Evolutionary conservation across 2,113 vertebrate species (phyloP), one percentile per base, ranked within the genome.

Genomic region (Diphyllodes magnificus): DNA sequence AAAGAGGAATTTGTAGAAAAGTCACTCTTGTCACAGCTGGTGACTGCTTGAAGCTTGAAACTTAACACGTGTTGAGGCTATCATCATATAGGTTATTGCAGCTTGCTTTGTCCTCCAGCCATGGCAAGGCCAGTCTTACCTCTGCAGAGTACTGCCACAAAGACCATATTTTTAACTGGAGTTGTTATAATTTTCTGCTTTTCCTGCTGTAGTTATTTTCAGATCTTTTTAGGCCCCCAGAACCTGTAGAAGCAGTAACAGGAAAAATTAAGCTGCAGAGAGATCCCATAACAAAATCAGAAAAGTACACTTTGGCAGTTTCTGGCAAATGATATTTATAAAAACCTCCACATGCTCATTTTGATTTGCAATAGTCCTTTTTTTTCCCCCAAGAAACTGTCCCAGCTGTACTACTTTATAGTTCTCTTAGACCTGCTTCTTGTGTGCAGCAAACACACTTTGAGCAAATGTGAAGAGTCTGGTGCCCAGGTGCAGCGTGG

Each of bases 1-100:
- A 95, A 95, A 89, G 91, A 93, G 90, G 93, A 94, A 95, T 89
- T 89, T 87, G 90, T 57, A 53, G 78, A 54, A 87, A 89, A 96
- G 84, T 95, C 78, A 89, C 51, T 93, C 75, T 69, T 80, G 71
- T 83, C 51, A 19, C 85, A 96, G 85, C 71, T 9, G 12, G 63
- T 72, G 77, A 61, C 63, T 61, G 40, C 93, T 86, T 53, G 63
- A 88, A 92, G 82, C 70, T 80, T 92, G 88, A 92, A 93, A 91
- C 57, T 76, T 65, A 65, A 68, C 3, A 21, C 20, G 1, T 72
- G n/a, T 80, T 23, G 77, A 86, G 71, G 75, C 75, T 77, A 47
- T 73, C 59, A 59, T 72, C 79, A 22, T 35, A 22, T 7, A 61
- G 82, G 59, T 79, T 92, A 57, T 22, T 90, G 44, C 25, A 76